Evolutionary conservation across 2,113 vertebrate species (phyloP), one percentile per base, ranked within the genome.

Genomic region (Mohoua ochrocephala): DNA sequence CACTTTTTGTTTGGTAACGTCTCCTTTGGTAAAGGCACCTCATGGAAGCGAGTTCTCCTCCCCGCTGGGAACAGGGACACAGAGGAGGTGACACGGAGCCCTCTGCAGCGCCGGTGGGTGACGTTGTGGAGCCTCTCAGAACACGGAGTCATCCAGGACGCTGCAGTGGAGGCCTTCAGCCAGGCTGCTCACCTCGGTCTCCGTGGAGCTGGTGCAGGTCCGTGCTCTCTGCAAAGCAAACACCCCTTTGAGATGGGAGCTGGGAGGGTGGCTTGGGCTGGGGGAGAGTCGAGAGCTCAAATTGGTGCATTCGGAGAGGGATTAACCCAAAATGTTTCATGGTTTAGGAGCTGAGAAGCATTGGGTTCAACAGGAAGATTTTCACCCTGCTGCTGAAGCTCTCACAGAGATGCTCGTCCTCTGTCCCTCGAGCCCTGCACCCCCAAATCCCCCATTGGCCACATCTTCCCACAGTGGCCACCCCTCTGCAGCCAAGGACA

Each of bases 151-250:
- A 0, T 97, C 50, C 1, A 94, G 86, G 74, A 28, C 4, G 0
- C 23, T 74, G 79, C 61, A 75, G 91, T 9, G 50, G 45, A 84
- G 5, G 1, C 60, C 76, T 15, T 91, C 92, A 5, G 67, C 2
- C 3, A 94, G 84, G 78, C 93, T 96, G 67, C n/a, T 13, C 2
- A 64, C 33, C 84, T 95, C 87, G 1, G 91, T 96, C 67, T 91
- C 87, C 0, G 44, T 78, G 74, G 95, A 88, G 2, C 77, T 95
- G 92, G 77, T 73, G 94, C 57, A 95, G 87, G 88, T 96, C 35
- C 16, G 83, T n/a, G 96, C 87, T 35, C 91, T 87, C 94, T 97
- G 96, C 15, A 96, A 96, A 74, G 81, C 37, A 96, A 94, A 56
- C 15, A 27, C 2, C 0, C 2, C 64, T 27, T 31, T 44, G 45